phyloP scores from a whole-genome alignment of 2,797 vertebrate genomes.

The Chelonia mydas region DNA sequence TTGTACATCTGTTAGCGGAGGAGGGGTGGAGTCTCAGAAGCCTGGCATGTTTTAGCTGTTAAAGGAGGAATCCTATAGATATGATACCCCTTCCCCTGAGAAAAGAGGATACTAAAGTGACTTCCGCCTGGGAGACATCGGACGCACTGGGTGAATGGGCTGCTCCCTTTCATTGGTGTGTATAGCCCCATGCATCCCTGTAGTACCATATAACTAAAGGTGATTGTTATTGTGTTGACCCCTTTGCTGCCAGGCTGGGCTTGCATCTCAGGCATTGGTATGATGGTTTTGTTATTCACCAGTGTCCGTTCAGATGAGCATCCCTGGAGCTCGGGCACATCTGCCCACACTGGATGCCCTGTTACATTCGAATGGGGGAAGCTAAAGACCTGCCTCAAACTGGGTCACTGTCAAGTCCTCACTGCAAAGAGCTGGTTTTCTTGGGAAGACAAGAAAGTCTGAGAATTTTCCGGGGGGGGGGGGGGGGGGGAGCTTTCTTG shows the following conservation, averaged over 20 bases:
- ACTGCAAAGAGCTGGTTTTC: fast-evolving
- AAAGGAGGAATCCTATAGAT: background rate
- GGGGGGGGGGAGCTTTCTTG: background rate
- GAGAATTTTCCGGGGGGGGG: background rate
- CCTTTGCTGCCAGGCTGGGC: background rate
- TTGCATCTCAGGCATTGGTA: fast-evolving
- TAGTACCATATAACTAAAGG: background rate
- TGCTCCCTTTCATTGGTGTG: background rate
- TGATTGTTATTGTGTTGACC: no score
- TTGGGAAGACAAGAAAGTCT: background rate
- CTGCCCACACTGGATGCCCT: background rate
- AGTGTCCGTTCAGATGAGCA: background rate
- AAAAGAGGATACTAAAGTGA: background rate
- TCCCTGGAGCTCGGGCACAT: fast-evolving
- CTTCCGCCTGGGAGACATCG: background rate
- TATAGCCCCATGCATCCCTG: background rate
- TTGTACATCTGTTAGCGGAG: background rate
- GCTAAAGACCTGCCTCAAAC: background rate
- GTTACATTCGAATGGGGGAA: fast-evolving
- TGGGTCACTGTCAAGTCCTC: background rate
- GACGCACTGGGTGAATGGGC: background rate
- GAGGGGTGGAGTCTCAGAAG: background rate
- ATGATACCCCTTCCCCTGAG: background rate
- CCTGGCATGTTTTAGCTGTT: background rate
- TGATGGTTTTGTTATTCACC: fast-evolving